Base-by-base conservation (phyloP, 2,113 vertebrate species). In the Nesoenas mayeri region DNA sequence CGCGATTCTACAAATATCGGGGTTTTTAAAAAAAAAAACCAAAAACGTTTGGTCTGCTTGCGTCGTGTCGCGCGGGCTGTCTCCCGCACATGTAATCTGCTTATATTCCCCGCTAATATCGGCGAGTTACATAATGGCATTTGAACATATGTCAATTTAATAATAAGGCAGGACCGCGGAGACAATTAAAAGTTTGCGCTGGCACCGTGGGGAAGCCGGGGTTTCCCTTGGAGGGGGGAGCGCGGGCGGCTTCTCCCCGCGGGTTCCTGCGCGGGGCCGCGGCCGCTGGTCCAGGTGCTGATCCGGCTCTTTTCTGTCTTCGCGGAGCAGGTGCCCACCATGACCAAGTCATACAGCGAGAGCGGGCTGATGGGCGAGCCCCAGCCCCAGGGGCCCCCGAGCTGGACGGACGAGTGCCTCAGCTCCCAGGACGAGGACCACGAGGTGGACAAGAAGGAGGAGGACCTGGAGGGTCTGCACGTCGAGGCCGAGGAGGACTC, bases 311-410 rank as follows among this genome's bases (percentile, higher is more conserved):
- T 64, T 88, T 83, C 85, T 87, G 51, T 96, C 62, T 64, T 44
- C 88, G 89, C 77, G 18, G 67, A 71, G 67, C 95, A 98, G 98
- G 97, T 97, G 97, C 51, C 93, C 98, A 97, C 96, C 69, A 99
- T 99, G 99, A 99, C 99, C 91, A 99, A 99, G 96, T 99, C 99
- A 11, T 98, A 98, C 97, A 98, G 97, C 34, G 99, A 99, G 94
- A 98, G 98, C 64, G 98, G 98, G 97, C 94, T 98, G 86, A 98
- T 98, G 98, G 97, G 98, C 28, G 97, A 98, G 85, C 91, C 98
- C 95, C 99, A 98, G 97, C 98, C 97, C 7, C 98, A 98, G 92
- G 97, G 98, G 12, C 98, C 97, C 74, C 96, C 98, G 22, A 97
- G 98, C 95, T 99, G 98, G 98, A 97, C 97, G 50, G 98, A 98